These are phyloP conservation scores for Dolichomitus sp. DNA, from an alignment of 2,888 invertebrate species.

Conservation along the genomic window DNA sequence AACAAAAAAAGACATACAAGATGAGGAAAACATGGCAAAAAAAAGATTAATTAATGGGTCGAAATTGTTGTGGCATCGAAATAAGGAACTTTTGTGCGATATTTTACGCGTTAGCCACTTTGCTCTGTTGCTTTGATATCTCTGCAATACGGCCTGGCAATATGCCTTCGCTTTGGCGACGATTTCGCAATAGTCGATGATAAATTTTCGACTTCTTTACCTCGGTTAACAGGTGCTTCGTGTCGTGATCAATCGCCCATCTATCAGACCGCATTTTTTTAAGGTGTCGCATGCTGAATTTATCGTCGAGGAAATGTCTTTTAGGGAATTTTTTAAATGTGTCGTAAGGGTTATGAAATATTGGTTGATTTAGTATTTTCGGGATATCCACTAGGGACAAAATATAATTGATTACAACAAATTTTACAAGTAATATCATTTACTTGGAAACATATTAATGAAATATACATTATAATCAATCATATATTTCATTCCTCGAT, in stretches of 20 bases:
- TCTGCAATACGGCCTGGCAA: constrained; percentile 4
- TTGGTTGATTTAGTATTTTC: background rate
- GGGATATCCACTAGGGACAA: too few relatives aligned
- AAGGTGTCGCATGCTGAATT: background rate
- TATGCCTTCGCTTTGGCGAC: constrained; percentile 37
- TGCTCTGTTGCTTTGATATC: constrained; percentile 26
- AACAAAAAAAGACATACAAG: background rate
- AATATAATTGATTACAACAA: too few relatives aligned
- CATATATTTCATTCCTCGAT: too few relatives aligned
- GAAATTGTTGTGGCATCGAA: constrained; percentile 5
- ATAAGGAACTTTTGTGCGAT: background rate
- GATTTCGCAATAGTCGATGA: constrained; percentile 30
- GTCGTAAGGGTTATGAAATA: background rate
- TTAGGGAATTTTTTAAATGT: background rate
- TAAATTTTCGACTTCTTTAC: constrained; percentile 56
- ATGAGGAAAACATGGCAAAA: background rate
- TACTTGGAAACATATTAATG: too few relatives aligned
- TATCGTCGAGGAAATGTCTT: background rate
- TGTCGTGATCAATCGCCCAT: background rate
- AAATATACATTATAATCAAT: too few relatives aligned
- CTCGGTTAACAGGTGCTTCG: constrained; percentile 39
- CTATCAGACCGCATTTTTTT: constrained; percentile 10
- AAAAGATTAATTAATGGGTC: constrained; percentile 38
- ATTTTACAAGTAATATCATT: too few relatives aligned
- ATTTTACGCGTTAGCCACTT: constrained; percentile 1